Evolutionary conservation across 1,140 invertebrate species (phyloP).

Genomic region (Acromyrmex echinatior): DNA sequence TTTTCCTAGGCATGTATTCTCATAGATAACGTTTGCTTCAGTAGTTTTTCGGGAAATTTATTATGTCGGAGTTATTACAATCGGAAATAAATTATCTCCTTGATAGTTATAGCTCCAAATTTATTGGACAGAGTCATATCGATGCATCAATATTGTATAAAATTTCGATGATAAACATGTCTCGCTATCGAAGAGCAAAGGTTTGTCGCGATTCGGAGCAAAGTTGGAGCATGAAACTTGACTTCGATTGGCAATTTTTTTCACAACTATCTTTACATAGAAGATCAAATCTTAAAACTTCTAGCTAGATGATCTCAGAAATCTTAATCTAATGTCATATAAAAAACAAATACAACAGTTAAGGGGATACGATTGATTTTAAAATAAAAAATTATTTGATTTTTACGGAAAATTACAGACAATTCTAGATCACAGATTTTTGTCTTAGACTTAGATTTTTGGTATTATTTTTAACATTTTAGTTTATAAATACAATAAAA

Average conservation of each 20-base stretch:
- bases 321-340: neutral
- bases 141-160: neutral
- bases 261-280: neutral
- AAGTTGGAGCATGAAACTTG: neutral
- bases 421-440: too few species aligned
- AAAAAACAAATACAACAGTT: too few species aligned
- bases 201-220: neutral
- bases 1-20: neutral
- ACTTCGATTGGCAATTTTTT: neutral
- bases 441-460: too few species aligned
- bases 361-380: too few species aligned
- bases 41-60: neutral
- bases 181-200: conserved; percentile 19
- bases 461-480: too few species aligned
- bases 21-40: neutral
- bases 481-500: too few species aligned
- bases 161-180: conserved; percentile 16
- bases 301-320: neutral
- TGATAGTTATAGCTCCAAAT: neutral
- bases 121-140: neutral
- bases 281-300: neutral
- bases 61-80: neutral
- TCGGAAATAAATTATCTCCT: neutral
- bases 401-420: too few species aligned
- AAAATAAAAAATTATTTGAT: too few species aligned